These are phyloP conservation scores for Scaptomyza flava DNA, from an alignment of 2,888 invertebrate genomes.

Conservation along the genomic window DNA sequence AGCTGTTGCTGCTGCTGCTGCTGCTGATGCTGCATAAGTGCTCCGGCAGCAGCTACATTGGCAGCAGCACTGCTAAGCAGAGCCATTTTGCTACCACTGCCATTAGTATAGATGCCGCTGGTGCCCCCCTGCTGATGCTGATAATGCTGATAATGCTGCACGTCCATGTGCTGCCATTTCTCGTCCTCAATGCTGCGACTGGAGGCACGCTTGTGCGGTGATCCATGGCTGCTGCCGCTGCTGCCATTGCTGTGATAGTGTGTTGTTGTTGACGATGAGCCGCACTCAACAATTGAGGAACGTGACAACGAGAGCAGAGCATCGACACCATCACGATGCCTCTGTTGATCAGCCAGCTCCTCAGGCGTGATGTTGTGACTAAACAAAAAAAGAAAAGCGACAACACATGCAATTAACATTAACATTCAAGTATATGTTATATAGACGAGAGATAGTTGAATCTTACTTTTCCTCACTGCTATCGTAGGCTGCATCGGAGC, in stretches of 20 bases:
- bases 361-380: conserved; percentile 83
- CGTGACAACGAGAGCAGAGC: conserved; percentile 91
- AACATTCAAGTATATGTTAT: not conserved
- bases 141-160: conserved; percentile 41
- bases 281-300: conserved; percentile 86
- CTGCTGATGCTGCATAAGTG: conserved; percentile 31
- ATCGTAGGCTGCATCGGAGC: conserved; percentile 87
- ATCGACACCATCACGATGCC: conserved; percentile 92
- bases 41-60: conserved; percentile 52
- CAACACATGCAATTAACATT: too few species aligned
- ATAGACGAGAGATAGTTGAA: not conserved
- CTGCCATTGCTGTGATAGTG: conserved; percentile 70
- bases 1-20: conserved; percentile 41
- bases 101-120: conserved; percentile 46
- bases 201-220: conserved; percentile 83
- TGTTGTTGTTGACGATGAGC: conserved; percentile 60
- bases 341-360: conserved; percentile 88
- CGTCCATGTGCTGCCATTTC: conserved; percentile 43
- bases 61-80: conserved; percentile 74
- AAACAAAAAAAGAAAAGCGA: too few species aligned
- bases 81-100: conserved; percentile 73
- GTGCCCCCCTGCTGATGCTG: conserved; percentile 27
- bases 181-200: conserved; percentile 80
- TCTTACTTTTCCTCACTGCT: conserved; percentile 86
- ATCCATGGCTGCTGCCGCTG: conserved; percentile 73